These are phyloP conservation scores for Pelecanus crispus DNA, from an alignment of 2,113 vertebrate species.

Conservation along the genomic window DNA sequence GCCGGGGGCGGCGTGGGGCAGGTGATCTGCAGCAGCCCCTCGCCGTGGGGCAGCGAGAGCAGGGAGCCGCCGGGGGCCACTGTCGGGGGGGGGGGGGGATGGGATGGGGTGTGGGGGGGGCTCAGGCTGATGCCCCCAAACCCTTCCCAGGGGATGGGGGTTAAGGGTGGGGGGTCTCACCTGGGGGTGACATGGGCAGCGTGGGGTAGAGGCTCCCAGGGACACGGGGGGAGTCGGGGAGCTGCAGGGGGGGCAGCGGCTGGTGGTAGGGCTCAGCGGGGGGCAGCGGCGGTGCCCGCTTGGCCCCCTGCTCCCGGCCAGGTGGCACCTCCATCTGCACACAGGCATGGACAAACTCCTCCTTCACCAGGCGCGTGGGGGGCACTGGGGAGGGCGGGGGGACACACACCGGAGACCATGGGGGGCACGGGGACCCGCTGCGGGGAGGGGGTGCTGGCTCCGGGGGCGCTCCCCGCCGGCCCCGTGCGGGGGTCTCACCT, in stretches of 20 bases:
- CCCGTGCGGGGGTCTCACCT: not conserved
- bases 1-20: not conserved
- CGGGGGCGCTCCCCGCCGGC: not conserved
- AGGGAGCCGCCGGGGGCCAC: conserved; percentile 57
- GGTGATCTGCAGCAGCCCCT: conserved; percentile 63
- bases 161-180: not conserved
- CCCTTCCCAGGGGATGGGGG: not conserved
- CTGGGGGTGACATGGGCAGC: conserved; percentile 43
- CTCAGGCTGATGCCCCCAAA: not conserved
- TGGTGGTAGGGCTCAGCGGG: conserved; percentile 63
- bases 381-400: conserved; percentile 7
- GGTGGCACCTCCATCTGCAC: conserved; percentile 60
- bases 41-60: conserved; percentile 60
- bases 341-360: conserved; percentile 72
- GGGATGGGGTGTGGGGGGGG: not conserved
- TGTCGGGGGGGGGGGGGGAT: not conserved
- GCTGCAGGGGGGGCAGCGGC: conserved; percentile 55
- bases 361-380: conserved; percentile 69
- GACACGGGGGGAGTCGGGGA: conserved; percentile 57
- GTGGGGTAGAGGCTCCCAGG: conserved; percentile 57
- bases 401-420: not conserved
- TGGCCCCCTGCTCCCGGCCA: not conserved
- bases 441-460: not conserved
- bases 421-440: not conserved
- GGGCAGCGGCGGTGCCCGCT: not conserved